phyloP scores from a whole-genome alignment of 2,797 vertebrate species.

The Octomys mimax region DNA sequence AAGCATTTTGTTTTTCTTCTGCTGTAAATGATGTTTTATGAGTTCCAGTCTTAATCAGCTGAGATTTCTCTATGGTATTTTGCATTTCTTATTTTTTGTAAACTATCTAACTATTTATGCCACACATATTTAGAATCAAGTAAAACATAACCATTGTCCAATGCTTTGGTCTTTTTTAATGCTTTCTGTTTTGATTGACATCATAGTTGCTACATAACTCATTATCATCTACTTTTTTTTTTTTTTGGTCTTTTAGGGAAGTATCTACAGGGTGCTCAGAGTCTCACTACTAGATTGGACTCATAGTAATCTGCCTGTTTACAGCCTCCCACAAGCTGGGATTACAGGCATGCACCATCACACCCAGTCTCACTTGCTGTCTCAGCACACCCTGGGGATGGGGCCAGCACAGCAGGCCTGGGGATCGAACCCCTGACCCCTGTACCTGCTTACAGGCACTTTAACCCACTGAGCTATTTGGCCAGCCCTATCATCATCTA shows the following conservation, averaged over 20 bases:
- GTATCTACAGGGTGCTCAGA: too few species aligned
- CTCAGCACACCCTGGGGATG: too few species aligned
- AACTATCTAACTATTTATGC: neutral
- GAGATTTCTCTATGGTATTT: neutral
- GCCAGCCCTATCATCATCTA: neutral
- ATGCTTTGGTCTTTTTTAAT: neutral
- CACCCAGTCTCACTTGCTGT: too few species aligned
- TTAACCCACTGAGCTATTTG: too few species aligned
- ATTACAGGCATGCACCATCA: too few species aligned
- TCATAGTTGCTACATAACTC: neutral
- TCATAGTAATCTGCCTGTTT: too few species aligned
- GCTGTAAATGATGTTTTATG: neutral
- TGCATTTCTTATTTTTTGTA: neutral
- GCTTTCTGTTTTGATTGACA: neutral
- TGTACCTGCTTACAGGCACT: too few species aligned
- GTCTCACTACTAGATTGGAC: too few species aligned
- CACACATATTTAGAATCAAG: neutral
- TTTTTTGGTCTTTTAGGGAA: too few species aligned
- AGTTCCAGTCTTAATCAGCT: neutral
- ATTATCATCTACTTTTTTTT: neutral
- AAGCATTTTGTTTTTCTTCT: neutral
- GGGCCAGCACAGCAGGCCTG: too few species aligned
- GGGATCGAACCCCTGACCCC: too few species aligned
- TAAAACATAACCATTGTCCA: neutral
- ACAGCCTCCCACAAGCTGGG: too few species aligned